Evolutionary conservation across 2,113 vertebrate genomes (phyloP), one percentile per base, ranked within the genome.

Genomic region (Perca fluviatilis): DNA sequence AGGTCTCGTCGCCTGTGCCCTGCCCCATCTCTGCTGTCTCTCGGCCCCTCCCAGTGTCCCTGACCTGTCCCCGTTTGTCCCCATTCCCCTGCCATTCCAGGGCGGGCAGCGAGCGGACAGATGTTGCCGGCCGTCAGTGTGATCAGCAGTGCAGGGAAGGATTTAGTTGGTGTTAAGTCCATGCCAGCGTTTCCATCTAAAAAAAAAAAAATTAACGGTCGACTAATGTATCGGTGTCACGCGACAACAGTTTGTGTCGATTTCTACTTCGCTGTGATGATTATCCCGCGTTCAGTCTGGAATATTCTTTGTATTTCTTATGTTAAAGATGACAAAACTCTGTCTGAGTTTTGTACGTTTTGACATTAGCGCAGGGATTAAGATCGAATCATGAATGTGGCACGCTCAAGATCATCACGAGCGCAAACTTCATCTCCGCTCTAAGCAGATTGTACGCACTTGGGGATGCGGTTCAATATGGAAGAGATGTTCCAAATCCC

Each of bases 131-230:
- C 80, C 80, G 62, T 89, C 85, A 79, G 79, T 79, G 86, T 88
- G 89, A 92, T 90, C 85, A 86, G 69, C 1, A 21, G 83, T 12
- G 25, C 61, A 21, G 53, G 43, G 81, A 16, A 36, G 91, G 91
- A 88, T 92, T 92, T 89, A 83, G 27, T 12, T 47, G 77, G 74
- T 73, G 85, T 87, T 88, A 92, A 89, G 12, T 89, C 86, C 61
- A 10, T 46, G 67, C 43, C 51, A 11, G 25, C 2, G 18, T 70
- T 79, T 85, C 51, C 57, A 78, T 83, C 10, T 67, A 66, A 57
- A 77, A 60, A 67, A 80, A 67, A 65, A 62, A 74, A 73, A 56
- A 74, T 78, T 64, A 70, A 49, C 66, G 13, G 77, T 21, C 2
- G 10, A 70, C 62, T 79, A 58, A 80, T 8, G 71, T 46, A 79